A percentile compares a stretch with the other conserved stretches of the same genome.
Evolutionary conservation across 1,140 invertebrate species (phyloP).

Genomic region (Homalodisca vitripennis): DNA sequence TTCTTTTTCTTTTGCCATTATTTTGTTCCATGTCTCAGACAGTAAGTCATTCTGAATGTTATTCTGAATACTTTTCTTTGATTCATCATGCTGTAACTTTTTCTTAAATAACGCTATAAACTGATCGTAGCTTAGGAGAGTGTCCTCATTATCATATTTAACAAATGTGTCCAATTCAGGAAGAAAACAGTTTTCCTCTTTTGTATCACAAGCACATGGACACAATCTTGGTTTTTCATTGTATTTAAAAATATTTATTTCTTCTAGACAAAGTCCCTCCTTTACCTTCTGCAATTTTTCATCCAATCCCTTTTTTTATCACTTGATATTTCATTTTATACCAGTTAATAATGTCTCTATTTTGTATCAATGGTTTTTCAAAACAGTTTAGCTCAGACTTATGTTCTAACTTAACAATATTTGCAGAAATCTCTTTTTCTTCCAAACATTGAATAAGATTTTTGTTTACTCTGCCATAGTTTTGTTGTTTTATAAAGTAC

Average conservation of each 20-base stretch:
- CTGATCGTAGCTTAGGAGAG: not conserved
- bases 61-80: constrained; percentile 39
- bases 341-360: constrained; percentile 54
- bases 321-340: constrained; percentile 52
- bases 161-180: constrained; percentile 1
- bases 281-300: constrained; percentile 45
- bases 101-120: constrained; percentile 38
- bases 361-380: constrained; percentile 50
- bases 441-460: too few species aligned
- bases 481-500: constrained; percentile 53
- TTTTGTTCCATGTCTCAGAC: constrained; percentile 46
- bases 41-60: constrained; percentile 46
- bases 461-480: too few species aligned
- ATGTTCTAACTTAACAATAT: too few species aligned
- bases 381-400: constrained; percentile 44
- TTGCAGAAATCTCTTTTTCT: too few species aligned
- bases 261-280: too few species aligned
- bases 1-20: constrained; percentile 50
- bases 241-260: too few species aligned
- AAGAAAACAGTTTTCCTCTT: not conserved
- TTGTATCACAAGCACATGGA: not conserved
- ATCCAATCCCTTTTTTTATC: constrained; percentile 46
- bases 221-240: not conserved
- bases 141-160: not conserved
- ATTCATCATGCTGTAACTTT: constrained; percentile 38